Evolutionary conservation across 2,888 invertebrate species (phyloP), one percentile per base, ranked within the genome.

Genomic region (Platerodrilus igneus): DNA sequence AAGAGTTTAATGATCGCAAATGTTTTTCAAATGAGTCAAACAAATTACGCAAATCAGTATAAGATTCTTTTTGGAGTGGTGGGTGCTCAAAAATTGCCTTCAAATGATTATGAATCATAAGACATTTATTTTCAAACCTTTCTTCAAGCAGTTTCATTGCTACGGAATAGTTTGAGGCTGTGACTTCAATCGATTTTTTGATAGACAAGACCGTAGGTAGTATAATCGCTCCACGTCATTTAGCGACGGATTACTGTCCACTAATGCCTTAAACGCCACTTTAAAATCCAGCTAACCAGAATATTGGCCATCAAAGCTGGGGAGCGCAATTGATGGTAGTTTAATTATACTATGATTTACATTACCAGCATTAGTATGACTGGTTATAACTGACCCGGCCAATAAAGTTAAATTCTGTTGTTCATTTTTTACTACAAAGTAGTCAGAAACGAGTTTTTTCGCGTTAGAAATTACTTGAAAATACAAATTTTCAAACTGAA

Each of bases 131-230:
- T 23, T 50, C 42, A 37, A 31, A 53, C 8, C 51, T 35, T 7
- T 51, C 46, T 19, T 14, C 25, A n/a, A n/a, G n/a, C n/a, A 51
- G 37, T 20, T 47, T 32, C 47, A 48, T 52, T 4, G 53, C 49
- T 13, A 32, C 37, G 22, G 21, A 14, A 33, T 53, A 52, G 34
- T 51, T 52, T 7, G 19, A 14, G 7, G 25, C 41, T 4, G 51
- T 34, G 1, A 43, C 28, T 35, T 47, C 32, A n/a, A 53, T 20
- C 14, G 43, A 48, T 25, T 42, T 21, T 37, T 38, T 31, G 31
- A 23, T 4, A 48, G n/a, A n/a, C 35, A 41, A 16, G 23, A 15
- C 13, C 31, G 37, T 29, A 48, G 32, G 32, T 45, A 48, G 35
- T 41, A 28, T 27, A 42, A 45, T 13, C 31, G 41, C 31, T 48